A percentile compares a stretch with the other conserved stretches of the same genome.
Evolutionary conservation across 1,140 invertebrate species (phyloP).

Genomic region (Zeugodacus cucurbitae): DNA sequence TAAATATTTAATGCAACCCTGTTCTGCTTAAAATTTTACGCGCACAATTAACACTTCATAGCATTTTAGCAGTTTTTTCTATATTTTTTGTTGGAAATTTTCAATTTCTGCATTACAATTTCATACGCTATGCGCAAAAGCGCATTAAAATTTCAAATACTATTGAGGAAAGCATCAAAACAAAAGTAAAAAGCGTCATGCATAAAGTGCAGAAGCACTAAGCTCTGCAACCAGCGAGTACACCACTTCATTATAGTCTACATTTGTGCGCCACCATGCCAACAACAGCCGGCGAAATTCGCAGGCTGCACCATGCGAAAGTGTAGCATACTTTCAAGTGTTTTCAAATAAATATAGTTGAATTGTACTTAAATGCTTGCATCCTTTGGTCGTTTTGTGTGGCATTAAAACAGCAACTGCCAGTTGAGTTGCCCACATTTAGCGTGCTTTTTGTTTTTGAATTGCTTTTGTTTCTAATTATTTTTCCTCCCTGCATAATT

Average conservation of each 20-base stretch:
- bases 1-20: neutral
- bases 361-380: neutral
- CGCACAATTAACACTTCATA: constrained; percentile 9
- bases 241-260: neutral
- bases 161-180: neutral
- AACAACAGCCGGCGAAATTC: neutral
- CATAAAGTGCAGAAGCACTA: neutral
- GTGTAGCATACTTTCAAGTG: neutral
- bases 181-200: neutral
- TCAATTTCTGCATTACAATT: neutral
- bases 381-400: neutral
- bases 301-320: neutral
- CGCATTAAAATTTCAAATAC: constrained; percentile 10
- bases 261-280: neutral
- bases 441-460: neutral
- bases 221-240: neutral
- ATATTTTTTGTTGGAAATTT: neutral
- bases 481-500: neutral
- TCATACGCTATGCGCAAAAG: neutral
- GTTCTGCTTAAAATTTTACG: neutral
- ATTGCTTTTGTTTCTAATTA: neutral
- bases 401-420: neutral
- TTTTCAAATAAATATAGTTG: neutral
- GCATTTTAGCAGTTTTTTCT: neutral
- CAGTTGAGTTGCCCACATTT: neutral